Percentiles rank a stretch among this genome's conserved stretches.
phyloP scores from a whole-genome alignment of 2,888 invertebrate genomes.

The Papilio gigon region DNA sequence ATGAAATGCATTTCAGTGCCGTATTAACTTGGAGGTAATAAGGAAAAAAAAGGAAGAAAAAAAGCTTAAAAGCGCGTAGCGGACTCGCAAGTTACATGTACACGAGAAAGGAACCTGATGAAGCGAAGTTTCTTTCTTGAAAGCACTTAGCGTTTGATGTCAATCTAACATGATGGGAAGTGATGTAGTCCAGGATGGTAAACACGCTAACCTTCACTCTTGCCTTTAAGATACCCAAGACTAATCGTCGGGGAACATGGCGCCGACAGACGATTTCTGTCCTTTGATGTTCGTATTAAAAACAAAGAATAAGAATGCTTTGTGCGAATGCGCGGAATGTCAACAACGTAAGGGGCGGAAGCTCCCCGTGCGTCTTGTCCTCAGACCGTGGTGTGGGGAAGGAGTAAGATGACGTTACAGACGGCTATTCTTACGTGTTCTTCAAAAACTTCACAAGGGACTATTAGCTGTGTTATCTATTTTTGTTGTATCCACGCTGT shows the following conservation, averaged over 20 bases:
- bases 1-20: constrained; percentile 22
- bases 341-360: constrained; percentile 29
- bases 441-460: background rate
- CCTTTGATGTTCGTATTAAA: constrained; percentile 36
- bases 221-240: constrained; percentile 29
- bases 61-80: background rate
- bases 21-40: constrained; percentile 34
- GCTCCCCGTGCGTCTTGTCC: constrained; percentile 16
- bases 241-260: constrained; percentile 24
- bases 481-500: background rate
- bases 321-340: constrained; percentile 34
- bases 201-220: constrained; percentile 34
- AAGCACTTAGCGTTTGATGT: constrained; percentile 26
- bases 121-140: constrained; percentile 1
- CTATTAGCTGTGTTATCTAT: background rate
- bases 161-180: constrained; percentile 33
- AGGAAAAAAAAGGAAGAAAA: constrained; percentile 2
- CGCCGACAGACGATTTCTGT: constrained; percentile 31
- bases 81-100: background rate
- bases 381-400: constrained; percentile 2
- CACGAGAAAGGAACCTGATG: constrained; percentile 9
- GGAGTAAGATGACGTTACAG: constrained; percentile 23
- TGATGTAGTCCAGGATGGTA: constrained; percentile 13
- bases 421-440: constrained; percentile 1
- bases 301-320: constrained; percentile 36